Percentiles rank a stretch among this genome's conserved stretches.
phyloP scores from a whole-genome alignment of 2,113 vertebrate genomes.

The Myrmecobius fasciatus region DNA sequence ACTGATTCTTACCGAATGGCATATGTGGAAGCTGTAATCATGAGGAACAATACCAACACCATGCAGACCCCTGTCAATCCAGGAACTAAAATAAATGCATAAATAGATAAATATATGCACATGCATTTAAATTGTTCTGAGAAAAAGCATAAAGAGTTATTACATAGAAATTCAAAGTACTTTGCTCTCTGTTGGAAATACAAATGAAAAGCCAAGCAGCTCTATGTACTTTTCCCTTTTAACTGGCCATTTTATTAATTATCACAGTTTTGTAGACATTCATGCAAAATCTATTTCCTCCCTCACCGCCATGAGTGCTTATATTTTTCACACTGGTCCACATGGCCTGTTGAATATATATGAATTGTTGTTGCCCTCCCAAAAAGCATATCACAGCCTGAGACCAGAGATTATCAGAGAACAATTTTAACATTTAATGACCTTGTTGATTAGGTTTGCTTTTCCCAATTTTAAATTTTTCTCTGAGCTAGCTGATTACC shows the following conservation, averaged over 20 bases:
- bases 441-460: background rate
- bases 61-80: conserved; percentile 94
- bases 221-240: background rate
- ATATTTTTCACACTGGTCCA: background rate
- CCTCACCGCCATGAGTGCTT: background rate
- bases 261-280: conserved; percentile 16
- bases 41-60: conserved; percentile 95
- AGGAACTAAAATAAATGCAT: conserved; percentile 87
- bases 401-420: background rate
- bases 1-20: conserved; percentile 89
- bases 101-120: background rate
- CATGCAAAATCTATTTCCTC: conserved; percentile 45
- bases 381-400: background rate
- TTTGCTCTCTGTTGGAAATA: conserved; percentile 10
- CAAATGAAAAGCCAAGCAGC: conserved; percentile 31
- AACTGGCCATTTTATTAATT: conserved; percentile 18
- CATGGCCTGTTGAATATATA: background rate
- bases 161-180: conserved; percentile 40
- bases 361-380: background rate
- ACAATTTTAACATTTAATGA: background rate
- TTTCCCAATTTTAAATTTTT: background rate
- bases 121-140: conserved; percentile 27
- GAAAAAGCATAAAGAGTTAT: conserved; percentile 25
- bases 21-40: conserved; percentile 94
- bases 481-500: conserved; percentile 19